These are phyloP conservation scores for Kryptopterus vitreolus DNA, from an alignment of 2,797 vertebrate genomes.

Conservation along the genomic window DNA sequence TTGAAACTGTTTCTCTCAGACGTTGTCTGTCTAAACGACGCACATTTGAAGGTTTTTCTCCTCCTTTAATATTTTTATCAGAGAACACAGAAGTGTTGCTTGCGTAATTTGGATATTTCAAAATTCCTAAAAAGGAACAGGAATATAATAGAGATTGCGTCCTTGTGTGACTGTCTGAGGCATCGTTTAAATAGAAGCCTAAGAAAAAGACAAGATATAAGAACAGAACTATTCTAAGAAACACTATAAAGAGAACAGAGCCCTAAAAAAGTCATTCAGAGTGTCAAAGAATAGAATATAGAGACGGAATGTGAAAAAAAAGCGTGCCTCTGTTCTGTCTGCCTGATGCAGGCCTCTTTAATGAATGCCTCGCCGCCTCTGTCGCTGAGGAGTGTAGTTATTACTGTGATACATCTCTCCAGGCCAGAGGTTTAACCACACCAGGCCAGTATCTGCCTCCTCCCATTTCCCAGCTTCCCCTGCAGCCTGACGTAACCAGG, in stretches of 20 bases:
- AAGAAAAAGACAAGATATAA: not conserved
- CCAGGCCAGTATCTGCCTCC: constrained; percentile 18
- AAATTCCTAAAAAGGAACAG: not conserved
- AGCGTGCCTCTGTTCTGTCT: constrained; percentile 2
- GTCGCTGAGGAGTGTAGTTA: constrained; percentile 20
- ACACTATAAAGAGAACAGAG: not conserved
- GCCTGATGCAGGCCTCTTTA: constrained; percentile 30
- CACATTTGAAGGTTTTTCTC: not conserved
- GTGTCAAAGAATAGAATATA: not conserved
- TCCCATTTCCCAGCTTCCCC: constrained; percentile 8
- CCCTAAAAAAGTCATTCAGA: not conserved
- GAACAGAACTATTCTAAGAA: not conserved
- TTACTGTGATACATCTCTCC: constrained; percentile 34
- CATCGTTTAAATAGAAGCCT: not conserved
- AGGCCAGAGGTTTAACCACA: constrained; percentile 19
- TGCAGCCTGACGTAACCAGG: constrained; percentile 32
- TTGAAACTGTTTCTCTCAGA: not conserved
- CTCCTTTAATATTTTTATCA: no score
- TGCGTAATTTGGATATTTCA: not conserved
- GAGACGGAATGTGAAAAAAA: constrained; percentile 2
- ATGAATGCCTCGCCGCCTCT: constrained; percentile 6
- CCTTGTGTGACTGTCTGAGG: not conserved
- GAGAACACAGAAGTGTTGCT: not conserved
- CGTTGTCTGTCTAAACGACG: not conserved
- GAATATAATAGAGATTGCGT: not conserved